A percentile compares a stretch with the other conserved stretches of the same genome.
These are phyloP conservation scores for Nematolebias whitei DNA, from an alignment of 2,113 vertebrate genomes.

Conservation along the genomic window DNA sequence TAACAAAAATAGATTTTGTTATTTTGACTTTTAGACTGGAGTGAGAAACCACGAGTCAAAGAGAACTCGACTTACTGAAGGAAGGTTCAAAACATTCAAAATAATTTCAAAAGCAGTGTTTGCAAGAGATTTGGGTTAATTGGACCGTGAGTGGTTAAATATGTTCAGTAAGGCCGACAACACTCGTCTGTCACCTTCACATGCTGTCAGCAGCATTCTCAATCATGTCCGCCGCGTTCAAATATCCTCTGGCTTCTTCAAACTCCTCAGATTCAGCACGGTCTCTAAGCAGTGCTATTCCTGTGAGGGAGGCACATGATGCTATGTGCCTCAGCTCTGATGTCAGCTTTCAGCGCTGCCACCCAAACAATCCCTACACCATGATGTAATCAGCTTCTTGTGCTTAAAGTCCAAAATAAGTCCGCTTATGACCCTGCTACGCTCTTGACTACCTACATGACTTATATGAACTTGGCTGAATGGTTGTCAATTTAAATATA, in stretches of 20 bases:
- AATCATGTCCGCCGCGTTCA: conserved; percentile 15
- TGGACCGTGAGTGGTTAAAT: conserved; percentile 1
- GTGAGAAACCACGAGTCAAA: conserved; percentile 15
- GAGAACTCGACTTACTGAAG: background rate
- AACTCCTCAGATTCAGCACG: conserved; percentile 22
- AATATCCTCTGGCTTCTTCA: conserved; percentile 30
- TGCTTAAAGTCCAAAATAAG: conserved; percentile 24
- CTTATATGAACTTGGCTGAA: no score
- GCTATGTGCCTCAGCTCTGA: conserved; percentile 51
- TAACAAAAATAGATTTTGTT: conserved; percentile 7
- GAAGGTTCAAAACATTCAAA: conserved; percentile 1
- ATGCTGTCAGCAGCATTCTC: conserved; percentile 9
- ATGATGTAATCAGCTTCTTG: conserved; percentile 57
- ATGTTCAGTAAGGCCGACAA: background rate
- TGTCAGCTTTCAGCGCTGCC: conserved; percentile 51
- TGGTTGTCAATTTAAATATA: no score
- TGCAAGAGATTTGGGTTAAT: conserved; percentile 2
- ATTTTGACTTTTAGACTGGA: conserved; percentile 3
- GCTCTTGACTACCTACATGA: no score
- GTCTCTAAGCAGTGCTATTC: conserved; percentile 62
- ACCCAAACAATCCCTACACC: conserved; percentile 63
- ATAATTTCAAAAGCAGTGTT: background rate
- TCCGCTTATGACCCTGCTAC: no score
- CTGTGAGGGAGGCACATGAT: conserved; percentile 51
- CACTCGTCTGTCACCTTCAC: conserved; percentile 23